Conservation (phyloP, 2,113 vertebrate genomes). For the Colinus virginianus region DNA sequence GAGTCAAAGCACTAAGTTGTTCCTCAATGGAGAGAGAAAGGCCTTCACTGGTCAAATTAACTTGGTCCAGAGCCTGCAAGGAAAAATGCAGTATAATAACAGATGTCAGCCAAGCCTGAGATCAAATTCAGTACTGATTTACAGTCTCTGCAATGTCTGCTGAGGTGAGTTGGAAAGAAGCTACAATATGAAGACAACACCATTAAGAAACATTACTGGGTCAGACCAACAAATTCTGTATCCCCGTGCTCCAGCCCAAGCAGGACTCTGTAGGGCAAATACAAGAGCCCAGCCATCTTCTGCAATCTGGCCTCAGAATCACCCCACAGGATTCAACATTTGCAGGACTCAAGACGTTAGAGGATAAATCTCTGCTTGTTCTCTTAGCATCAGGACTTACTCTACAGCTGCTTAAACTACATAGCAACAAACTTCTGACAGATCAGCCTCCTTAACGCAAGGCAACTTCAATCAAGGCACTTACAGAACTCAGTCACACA, state of each 20-base stretch:
- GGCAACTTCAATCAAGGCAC: not conserved
- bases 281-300: not conserved
- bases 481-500: not conserved
- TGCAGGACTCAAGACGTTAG: not conserved
- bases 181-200: not conserved
- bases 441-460: not conserved
- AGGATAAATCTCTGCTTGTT: not conserved
- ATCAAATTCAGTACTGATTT: not conserved
- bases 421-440: not conserved
- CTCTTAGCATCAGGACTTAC: not conserved
- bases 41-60: slow-evolving; percentile 87
- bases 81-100: not conserved
- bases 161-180: not conserved
- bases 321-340: not conserved
- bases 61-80: slow-evolving; percentile 84
- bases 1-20: slow-evolving; percentile 88
- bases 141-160: not conserved
- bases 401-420: not conserved
- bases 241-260: not conserved
- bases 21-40: slow-evolving; percentile 90
- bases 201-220: not conserved
- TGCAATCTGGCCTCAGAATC: not conserved
- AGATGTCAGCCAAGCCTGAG: not conserved
- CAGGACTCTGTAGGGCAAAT: not conserved
- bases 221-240: not conserved